phyloP scores from a whole-genome alignment of 2,113 vertebrate species.

The Triplophysa rosa region DNA sequence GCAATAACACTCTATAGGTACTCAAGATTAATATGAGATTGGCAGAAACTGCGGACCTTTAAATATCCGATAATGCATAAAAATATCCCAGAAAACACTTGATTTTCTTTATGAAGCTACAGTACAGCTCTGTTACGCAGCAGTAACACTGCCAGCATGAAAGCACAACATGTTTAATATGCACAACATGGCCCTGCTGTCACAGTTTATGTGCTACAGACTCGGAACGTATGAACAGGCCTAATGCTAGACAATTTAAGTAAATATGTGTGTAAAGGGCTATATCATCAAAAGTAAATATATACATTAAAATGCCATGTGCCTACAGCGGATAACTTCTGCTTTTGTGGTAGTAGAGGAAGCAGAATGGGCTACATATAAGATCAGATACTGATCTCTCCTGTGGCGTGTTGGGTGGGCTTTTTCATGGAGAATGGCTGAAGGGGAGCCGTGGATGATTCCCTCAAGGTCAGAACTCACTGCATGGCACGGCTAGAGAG shows the following conservation, averaged over 20 bases:
- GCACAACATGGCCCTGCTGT: too few relatives aligned
- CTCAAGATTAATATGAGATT: too few relatives aligned
- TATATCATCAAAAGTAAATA: neutral
- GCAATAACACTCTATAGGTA: too few relatives aligned
- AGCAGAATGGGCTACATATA: neutral
- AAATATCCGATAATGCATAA: neutral
- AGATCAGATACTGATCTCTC: slow-evolving; percentile 8
- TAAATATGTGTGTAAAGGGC: neutral
- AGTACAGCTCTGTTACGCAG: too few relatives aligned
- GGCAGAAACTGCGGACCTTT: too few relatives aligned
- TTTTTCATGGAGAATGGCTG: slow-evolving; percentile 8
- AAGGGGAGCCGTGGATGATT: neutral
- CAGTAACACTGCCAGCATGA: too few relatives aligned
- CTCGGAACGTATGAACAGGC: neutral
- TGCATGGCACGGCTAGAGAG: neutral
- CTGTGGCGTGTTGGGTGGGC: neutral
- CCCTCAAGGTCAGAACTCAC: slow-evolving; percentile 3
- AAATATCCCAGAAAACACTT: too few relatives aligned
- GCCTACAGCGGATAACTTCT: neutral
- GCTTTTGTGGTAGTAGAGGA: neutral
- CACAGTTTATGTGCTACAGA: too few relatives aligned
- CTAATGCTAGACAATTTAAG: neutral
- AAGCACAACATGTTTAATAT: too few relatives aligned
- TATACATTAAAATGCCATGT: neutral
- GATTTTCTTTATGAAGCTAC: too few relatives aligned